These are phyloP conservation scores for Neofelis nebulosa DNA, from an alignment of 2,113 vertebrate species.

Conservation along the genomic window DNA sequence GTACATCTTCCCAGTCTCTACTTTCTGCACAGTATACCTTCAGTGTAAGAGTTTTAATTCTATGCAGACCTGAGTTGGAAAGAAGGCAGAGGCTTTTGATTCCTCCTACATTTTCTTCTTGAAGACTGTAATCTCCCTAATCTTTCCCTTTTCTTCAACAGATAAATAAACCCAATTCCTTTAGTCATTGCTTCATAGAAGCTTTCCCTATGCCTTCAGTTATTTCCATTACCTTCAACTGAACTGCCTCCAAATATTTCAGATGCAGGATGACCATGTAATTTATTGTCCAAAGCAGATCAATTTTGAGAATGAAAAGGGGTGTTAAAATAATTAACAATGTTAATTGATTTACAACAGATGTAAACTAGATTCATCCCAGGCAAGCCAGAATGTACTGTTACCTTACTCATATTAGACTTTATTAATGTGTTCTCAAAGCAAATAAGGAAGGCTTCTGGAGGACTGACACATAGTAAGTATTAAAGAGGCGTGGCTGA, in stretches of 20 bases:
- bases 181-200: background rate
- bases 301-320: background rate
- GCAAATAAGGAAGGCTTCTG: background rate
- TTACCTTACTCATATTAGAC: background rate
- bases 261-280: background rate
- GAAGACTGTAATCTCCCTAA: background rate
- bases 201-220: background rate
- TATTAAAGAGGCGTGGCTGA: background rate
- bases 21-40: background rate
- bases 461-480: background rate
- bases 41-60: background rate
- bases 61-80: background rate
- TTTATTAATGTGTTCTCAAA: background rate
- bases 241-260: background rate
- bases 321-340: background rate
- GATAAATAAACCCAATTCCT: background rate
- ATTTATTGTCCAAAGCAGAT: background rate
- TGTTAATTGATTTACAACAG: background rate
- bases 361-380: background rate
- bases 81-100: background rate
- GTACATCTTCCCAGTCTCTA: background rate
- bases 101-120: background rate
- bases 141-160: conserved; percentile 12
- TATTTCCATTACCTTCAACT: background rate
- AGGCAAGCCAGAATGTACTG: background rate